Conservation (phyloP, 2,113 vertebrate species). For the Ciconia maguari region DNA sequence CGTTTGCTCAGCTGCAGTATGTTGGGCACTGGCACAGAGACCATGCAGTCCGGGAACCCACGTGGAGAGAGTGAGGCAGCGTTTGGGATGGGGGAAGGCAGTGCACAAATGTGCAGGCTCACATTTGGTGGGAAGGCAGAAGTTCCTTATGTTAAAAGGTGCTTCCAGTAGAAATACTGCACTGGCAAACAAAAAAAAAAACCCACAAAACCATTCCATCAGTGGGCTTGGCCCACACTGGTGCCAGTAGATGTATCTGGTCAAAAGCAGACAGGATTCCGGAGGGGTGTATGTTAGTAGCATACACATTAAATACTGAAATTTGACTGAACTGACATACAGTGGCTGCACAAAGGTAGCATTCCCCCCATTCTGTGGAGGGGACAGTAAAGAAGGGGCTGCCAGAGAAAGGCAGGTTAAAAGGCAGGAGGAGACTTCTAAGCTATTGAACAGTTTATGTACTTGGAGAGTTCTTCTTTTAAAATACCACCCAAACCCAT, state of each 20-base stretch:
- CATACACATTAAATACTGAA: not conserved
- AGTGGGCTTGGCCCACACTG: not conserved
- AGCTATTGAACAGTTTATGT: not conserved
- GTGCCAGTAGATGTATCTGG: not conserved
- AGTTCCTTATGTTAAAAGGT: not conserved
- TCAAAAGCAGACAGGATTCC: not conserved
- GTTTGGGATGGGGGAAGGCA: too few species aligned
- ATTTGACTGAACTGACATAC: not conserved
- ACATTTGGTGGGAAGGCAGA: not conserved
- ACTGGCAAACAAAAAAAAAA: not conserved
- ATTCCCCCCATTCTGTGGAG: not conserved
- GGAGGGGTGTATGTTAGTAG: not conserved
- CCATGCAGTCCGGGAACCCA: not conserved
- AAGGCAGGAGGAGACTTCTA: not conserved
- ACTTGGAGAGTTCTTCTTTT: not conserved
- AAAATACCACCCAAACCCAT: not conserved
- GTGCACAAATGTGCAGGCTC: accelerated
- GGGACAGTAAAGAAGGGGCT: not conserved
- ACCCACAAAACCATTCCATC: not conserved
- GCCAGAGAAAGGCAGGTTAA: not conserved
- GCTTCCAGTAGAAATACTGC: not conserved
- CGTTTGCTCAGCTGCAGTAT: not conserved
- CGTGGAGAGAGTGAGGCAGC: accelerated
- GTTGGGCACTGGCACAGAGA: not conserved
- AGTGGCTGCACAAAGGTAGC: not conserved